phyloP scores from a whole-genome alignment of 1,140 invertebrate genomes.

The Pentalonia nigronervosa region DNA sequence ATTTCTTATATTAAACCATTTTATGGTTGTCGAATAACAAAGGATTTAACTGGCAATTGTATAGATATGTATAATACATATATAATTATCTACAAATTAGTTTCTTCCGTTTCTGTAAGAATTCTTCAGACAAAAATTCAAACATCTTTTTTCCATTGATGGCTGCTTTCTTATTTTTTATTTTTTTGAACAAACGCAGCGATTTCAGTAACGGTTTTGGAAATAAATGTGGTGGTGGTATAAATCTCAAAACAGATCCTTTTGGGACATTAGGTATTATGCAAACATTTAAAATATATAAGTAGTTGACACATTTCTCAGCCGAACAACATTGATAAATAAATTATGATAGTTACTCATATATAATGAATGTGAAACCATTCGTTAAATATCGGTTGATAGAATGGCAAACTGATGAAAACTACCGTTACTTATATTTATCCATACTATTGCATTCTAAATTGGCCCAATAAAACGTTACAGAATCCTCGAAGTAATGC shows the following conservation, averaged over 20 bases:
- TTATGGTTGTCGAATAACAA: not conserved
- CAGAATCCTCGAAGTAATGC: not conserved
- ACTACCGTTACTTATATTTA: not conserved
- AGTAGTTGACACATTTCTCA: not conserved
- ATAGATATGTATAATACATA: not conserved
- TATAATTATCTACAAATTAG: not conserved
- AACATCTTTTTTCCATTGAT: not conserved
- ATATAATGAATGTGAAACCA: not conserved
- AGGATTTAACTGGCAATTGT: not conserved
- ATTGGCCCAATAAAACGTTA: not conserved
- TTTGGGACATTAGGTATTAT: not conserved
- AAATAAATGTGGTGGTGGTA: not conserved
- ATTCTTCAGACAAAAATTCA: not conserved
- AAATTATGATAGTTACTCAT: not conserved
- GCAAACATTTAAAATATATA: not conserved
- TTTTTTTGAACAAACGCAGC: not conserved
- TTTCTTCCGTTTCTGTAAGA: not conserved
- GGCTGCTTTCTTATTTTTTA: not conserved
- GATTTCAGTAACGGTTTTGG: not conserved
- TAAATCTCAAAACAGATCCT: not conserved
- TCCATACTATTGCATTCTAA: not conserved
- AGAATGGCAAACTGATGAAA: not conserved
- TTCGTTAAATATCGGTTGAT: not conserved
- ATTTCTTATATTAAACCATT: not conserved
- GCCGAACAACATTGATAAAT: not conserved